These are phyloP conservation scores for Chamaetylas fuelleborni DNA, from an alignment of 2,113 vertebrate genomes.

Conservation along the genomic window DNA sequence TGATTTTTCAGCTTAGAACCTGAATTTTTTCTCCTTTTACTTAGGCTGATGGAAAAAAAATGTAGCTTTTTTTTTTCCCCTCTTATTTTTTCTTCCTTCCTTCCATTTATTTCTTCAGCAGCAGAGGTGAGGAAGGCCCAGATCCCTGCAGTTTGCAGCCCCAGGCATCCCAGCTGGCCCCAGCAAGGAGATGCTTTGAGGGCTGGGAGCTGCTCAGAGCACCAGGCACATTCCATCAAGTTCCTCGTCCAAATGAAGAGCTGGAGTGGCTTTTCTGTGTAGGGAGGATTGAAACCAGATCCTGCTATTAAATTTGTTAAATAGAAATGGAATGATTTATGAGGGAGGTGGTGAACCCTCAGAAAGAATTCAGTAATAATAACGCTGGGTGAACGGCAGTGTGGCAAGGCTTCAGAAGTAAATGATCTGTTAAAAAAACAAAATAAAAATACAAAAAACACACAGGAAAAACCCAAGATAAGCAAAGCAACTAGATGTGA, in stretches of 20 bases:
- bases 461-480: background rate
- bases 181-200: background rate
- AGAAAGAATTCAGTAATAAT: constrained; percentile 19
- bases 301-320: constrained; percentile 39
- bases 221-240: constrained; percentile 27
- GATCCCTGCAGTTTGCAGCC: background rate
- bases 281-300: constrained; percentile 51
- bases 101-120: background rate
- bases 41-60: background rate
- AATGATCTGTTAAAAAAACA: background rate
- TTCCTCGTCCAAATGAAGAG: background rate
- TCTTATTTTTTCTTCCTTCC: background rate
- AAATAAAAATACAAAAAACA: background rate
- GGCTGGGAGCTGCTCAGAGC: background rate
- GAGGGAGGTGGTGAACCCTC: background rate
- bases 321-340: constrained; percentile 18
- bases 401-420: background rate
- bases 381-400: accelerated
- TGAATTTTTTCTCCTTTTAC: background rate
- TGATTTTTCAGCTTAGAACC: background rate
- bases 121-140: background rate
- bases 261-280: constrained; percentile 7
- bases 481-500: constrained; percentile 12
- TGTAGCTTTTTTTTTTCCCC: accelerated
- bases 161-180: background rate